Evolutionary conservation across 2,888 invertebrate species (phyloP).

Genomic region (Leptopterna dolabrata): DNA sequence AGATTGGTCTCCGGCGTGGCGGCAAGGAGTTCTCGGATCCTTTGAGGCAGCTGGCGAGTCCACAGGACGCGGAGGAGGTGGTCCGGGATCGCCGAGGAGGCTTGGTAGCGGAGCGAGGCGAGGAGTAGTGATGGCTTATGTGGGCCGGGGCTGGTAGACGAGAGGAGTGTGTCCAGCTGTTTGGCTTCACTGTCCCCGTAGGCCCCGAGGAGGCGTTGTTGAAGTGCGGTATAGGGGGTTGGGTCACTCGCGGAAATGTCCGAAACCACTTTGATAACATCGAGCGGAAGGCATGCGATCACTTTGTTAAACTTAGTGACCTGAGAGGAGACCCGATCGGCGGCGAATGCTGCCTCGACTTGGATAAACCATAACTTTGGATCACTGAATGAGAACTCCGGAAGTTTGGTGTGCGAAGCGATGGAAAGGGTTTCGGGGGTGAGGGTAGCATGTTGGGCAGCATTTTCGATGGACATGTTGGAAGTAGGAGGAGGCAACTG

Average conservation of each 20-base stretch:
- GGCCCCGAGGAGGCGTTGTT: neutral
- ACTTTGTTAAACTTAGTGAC: neutral
- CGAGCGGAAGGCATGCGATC: neutral
- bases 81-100: neutral
- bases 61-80: neutral
- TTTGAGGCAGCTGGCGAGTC: neutral
- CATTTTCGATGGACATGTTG: no score
- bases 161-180: neutral
- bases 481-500: no score
- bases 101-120: neutral
- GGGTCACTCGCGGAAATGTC: neutral
- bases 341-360: neutral
- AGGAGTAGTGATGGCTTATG: neutral
- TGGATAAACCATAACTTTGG: neutral
- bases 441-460: no score
- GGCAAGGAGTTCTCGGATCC: neutral
- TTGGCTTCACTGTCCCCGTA: neutral
- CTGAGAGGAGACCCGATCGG: neutral
- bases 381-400: slow-evolving; percentile 4
- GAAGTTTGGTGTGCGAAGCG: neutral
- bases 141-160: neutral
- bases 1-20: neutral
- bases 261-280: neutral
- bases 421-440: no score
- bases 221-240: neutral